Evolutionary conservation across 2,113 vertebrate genomes (phyloP).

Genomic region (Pteropus alecto): DNA sequence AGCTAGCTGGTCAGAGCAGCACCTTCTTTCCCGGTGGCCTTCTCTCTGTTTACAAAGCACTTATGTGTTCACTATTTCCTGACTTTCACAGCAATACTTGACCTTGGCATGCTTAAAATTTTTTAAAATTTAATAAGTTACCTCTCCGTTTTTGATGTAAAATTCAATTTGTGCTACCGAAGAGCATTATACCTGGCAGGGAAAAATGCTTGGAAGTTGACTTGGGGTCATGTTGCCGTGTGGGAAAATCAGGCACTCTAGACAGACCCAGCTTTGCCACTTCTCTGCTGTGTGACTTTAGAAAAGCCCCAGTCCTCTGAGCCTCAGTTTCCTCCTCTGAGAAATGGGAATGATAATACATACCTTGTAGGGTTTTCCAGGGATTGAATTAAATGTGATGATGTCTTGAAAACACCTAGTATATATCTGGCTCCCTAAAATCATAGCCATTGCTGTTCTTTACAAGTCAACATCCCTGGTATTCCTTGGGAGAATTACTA

Average conservation of each 20-base stretch:
- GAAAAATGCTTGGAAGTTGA: neutral
- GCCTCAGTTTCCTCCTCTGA: slow-evolving; percentile 10
- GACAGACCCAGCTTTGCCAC: neutral
- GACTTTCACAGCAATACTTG: neutral
- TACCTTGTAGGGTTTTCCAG: neutral
- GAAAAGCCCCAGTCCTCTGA: neutral
- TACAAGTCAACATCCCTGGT: neutral
- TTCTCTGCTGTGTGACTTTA: neutral
- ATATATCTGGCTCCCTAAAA: neutral
- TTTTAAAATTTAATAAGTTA: neutral
- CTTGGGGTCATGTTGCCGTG: neutral
- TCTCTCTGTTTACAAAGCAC: neutral
- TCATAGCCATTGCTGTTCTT: neutral
- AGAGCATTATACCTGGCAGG: neutral
- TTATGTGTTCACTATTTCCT: rapidly evolving
- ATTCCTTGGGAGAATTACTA: neutral
- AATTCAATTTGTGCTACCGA: neutral
- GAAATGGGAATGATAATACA: neutral
- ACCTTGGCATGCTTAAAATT: neutral
- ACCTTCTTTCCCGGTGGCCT: rapidly evolving
- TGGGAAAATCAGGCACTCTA: neutral
- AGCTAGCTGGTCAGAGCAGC: neutral
- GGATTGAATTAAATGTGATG: neutral
- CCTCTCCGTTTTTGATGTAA: neutral
- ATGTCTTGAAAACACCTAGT: neutral